phyloP scores from a whole-genome alignment of 2,113 vertebrate species.

The Phylloscopus trochilus region DNA sequence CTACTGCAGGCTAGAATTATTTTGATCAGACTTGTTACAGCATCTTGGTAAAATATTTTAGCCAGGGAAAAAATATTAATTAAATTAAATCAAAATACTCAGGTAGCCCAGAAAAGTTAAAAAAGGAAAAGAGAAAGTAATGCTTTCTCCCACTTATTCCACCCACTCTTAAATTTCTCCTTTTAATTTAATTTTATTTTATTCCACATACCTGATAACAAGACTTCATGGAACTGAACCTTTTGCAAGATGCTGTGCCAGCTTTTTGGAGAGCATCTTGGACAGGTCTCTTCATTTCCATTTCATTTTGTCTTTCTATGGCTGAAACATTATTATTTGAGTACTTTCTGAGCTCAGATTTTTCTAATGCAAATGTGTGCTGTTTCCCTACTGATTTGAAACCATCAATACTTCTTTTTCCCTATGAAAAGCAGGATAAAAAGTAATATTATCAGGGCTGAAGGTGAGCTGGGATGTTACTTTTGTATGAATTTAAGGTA shows the following conservation, averaged over 20 bases:
- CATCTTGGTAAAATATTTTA: neutral
- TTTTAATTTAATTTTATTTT: neutral
- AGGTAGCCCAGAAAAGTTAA: neutral
- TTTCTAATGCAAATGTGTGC: constrained; percentile 1
- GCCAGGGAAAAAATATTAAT: neutral
- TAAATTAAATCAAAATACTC: neutral
- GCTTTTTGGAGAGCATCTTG: neutral
- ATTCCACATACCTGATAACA: neutral
- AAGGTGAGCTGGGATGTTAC: neutral
- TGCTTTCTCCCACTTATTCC: neutral
- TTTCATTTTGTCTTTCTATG: neutral
- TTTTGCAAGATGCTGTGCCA: neutral
- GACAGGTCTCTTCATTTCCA: neutral
- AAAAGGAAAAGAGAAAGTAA: neutral
- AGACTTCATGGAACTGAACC: neutral
- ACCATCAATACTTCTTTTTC: neutral
- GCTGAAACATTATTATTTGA: constrained; percentile 1
- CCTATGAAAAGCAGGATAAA: neutral
- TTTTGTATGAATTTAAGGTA: neutral
- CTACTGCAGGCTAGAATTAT: neutral
- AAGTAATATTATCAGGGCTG: neutral
- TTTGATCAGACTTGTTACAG: neutral
- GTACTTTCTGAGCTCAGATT: neutral
- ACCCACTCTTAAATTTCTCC: neutral
- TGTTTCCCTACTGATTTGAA: neutral